Conservation (phyloP, 2,888 invertebrate species). For the Arrhopalites spinosus region DNA sequence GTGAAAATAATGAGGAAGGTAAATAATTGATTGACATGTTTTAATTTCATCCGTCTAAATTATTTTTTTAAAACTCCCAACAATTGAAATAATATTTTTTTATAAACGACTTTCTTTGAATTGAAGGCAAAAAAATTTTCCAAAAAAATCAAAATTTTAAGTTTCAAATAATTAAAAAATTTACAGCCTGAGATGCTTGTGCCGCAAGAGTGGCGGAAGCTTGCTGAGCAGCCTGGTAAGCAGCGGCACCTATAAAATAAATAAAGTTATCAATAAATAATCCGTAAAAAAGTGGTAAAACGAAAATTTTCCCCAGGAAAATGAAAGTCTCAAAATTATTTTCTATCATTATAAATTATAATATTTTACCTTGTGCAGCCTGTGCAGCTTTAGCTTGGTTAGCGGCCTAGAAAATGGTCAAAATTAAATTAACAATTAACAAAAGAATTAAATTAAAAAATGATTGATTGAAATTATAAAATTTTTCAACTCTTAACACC, state of each 20-base stretch:
- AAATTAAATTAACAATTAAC: too few relatives aligned
- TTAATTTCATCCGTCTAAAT: too few relatives aligned
- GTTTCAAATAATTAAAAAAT: slow-evolving; percentile 33
- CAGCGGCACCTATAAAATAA: slow-evolving; percentile 41
- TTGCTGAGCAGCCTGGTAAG: slow-evolving; percentile 48
- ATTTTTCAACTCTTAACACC: too few relatives aligned
- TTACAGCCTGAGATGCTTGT: slow-evolving; percentile 50
- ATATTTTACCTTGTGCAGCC: slow-evolving; percentile 37
- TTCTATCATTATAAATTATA: not conserved
- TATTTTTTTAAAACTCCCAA: too few relatives aligned
- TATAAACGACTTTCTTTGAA: too few relatives aligned
- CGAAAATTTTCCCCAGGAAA: not conserved
- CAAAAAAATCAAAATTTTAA: not conserved
- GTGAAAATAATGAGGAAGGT: not conserved
- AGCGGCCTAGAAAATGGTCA: too few relatives aligned
- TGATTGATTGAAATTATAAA: too few relatives aligned
- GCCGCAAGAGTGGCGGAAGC: slow-evolving; percentile 47
- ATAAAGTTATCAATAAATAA: slow-evolving; percentile 23
- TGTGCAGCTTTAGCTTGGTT: slow-evolving; percentile 54
- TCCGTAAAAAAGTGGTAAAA: not conserved
- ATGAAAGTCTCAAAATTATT: not conserved
- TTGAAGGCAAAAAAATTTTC: not conserved
- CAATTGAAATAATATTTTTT: too few relatives aligned
- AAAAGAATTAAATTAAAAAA: too few relatives aligned
- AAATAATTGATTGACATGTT: not conserved